A percentile compares a stretch with the other conserved stretches of the same genome.
Conservation (phyloP, 2,888 invertebrate genomes). For the Trileptium ribeirensis region DNA sequence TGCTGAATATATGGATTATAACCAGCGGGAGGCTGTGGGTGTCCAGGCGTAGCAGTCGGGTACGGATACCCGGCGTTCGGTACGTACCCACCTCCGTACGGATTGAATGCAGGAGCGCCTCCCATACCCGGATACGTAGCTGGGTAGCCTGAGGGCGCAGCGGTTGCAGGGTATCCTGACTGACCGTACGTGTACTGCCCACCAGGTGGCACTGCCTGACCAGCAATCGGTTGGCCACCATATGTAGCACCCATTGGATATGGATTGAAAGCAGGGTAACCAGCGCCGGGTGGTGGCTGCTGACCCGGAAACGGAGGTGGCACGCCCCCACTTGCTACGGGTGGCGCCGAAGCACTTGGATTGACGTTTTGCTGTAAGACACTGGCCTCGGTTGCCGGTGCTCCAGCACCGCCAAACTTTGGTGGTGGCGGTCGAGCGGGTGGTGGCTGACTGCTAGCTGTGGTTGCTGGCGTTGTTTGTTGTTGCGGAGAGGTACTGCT, state of each 20-base stretch:
- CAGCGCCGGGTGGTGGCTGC: not conserved
- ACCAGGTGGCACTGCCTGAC: not conserved
- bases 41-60: not conserved
- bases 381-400: not conserved
- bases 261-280: not conserved
- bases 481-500: not conserved
- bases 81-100: not conserved
- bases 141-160: not conserved
- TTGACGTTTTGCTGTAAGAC: not conserved
- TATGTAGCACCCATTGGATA: not conserved
- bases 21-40: not conserved
- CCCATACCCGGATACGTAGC: not conserved
- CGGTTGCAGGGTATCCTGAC: conserved; percentile 9
- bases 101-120: not conserved
- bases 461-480: conserved; percentile 51
- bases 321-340: not conserved
- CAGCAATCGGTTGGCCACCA: not conserved
- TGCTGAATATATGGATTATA: not conserved
- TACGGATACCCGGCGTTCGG: not conserved
- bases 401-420: not conserved
- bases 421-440: conserved; percentile 29
- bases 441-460: conserved; percentile 11
- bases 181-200: conserved; percentile 9
- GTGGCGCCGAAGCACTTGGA: not conserved
- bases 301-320: not conserved